Conservation (phyloP, 2,797 vertebrate genomes). For the Periparus ater region DNA sequence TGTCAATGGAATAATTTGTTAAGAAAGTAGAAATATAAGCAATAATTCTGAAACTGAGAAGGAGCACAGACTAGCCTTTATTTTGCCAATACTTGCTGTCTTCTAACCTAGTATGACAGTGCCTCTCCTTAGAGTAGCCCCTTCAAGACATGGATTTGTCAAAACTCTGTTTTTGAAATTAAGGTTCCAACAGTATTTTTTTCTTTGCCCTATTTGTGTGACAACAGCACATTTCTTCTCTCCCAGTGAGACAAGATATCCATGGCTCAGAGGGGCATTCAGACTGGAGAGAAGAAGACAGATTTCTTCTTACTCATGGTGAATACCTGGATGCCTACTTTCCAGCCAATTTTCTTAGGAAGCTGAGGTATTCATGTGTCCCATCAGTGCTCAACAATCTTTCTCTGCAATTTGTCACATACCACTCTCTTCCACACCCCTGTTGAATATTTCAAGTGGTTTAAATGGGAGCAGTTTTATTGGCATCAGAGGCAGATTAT, state of each 20-base stretch:
- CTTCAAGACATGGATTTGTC: neutral
- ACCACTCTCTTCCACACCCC: neutral
- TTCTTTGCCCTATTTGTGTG: neutral
- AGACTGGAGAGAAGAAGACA: neutral
- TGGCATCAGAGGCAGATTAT: neutral
- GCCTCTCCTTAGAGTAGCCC: neutral
- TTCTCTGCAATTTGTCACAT: neutral
- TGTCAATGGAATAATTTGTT: constrained; percentile 57
- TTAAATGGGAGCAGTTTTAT: neutral
- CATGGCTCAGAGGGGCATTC: too few species aligned
- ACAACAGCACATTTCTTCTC: neutral
- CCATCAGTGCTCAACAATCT: neutral
- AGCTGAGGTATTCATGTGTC: neutral
- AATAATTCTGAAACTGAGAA: constrained; percentile 38
- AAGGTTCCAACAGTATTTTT: neutral
- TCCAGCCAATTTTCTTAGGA: neutral
- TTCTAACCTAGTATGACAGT: neutral
- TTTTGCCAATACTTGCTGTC: neutral
- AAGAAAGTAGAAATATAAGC: constrained; percentile 47
- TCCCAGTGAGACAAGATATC: neutral
- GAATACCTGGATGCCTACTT: neutral
- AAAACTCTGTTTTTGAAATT: constrained; percentile 17
- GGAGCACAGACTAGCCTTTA: neutral
- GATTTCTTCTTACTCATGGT: neutral
- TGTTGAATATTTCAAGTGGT: neutral